Evolutionary conservation across 2,888 invertebrate species (phyloP), one percentile per base, ranked within the genome.

Genomic region (Campopleginae sp.): DNA sequence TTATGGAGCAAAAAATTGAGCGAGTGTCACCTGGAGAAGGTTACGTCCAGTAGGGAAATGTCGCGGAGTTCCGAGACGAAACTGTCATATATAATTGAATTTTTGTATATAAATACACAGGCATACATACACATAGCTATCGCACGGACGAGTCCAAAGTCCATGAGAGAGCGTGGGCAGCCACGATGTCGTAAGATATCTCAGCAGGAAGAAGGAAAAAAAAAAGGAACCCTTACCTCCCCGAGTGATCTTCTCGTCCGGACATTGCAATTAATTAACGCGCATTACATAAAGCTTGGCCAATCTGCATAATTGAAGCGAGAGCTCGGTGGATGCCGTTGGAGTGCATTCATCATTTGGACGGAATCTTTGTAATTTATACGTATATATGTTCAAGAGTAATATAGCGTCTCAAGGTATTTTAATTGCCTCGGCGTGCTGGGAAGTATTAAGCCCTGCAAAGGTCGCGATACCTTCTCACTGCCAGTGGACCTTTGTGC

Each of bases 301-400:
- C 86, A 90, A 90, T 91, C 90, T 91, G 90, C 91, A 91, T 91
- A 91, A 91, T 91, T 90, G 80, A 91, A 89, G 87, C 90, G 89
- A 86, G 86, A 88, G 23, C 86, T 85, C 86, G 82, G 72, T 51
- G 66, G 74, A 75, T 76, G 71, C 51, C 80, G 87, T 79, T 84
- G 86, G 87, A 87, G 84, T 87, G 89, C 89, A 89, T 90, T 90
- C 88, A 85, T 90, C 90, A 89, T 89, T 89, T 88, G 85, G 88
- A 87, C 87, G 85, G 87, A 86, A 76, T 83, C 83, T 48, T 27
- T 19, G 48, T 31, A 14, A 17, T 14, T 66, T 51, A 65, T 38
- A 51, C 7, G 5, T 48, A 31, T 68, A 54, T 68, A 38, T 77
- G 58, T 58, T 19, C 14, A 33, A 51, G 63, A 48, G 68, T 66